Percentiles rank a stretch among this genome's conserved stretches.
These are phyloP conservation scores for Hofmannophila pseudospretella DNA, from an alignment of 2,888 invertebrate genomes.

Conservation along the genomic window DNA sequence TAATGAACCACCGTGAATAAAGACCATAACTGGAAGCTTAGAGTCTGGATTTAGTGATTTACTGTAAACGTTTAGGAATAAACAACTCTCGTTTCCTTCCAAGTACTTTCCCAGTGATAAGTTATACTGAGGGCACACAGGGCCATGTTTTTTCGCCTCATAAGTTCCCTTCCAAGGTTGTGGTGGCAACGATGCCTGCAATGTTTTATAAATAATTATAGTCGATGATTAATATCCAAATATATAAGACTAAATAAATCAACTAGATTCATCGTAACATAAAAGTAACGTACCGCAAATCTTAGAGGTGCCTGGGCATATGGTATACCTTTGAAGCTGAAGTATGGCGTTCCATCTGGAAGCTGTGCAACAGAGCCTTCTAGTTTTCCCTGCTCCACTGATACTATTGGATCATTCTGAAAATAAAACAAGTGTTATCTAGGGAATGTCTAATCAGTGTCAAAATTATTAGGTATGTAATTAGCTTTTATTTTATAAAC, in stretches of 20 bases:
- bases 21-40: constrained; percentile 52
- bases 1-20: constrained; percentile 51
- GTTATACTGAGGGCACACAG: constrained; percentile 41
- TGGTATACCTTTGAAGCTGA: constrained; percentile 63
- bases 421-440: constrained; percentile 4
- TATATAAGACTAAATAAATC: background rate
- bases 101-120: constrained; percentile 17
- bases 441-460: no score
- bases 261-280: background rate
- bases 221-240: background rate
- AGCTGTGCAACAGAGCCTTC: constrained; percentile 27
- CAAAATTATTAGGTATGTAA: no score
- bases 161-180: constrained; percentile 37
- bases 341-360: constrained; percentile 33
- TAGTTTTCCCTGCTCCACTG: constrained; percentile 32
- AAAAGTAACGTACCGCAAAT: constrained; percentile 53
- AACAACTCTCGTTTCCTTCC: constrained; percentile 41
- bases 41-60: constrained; percentile 21
- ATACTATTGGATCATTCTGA: constrained; percentile 28
- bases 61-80: constrained; percentile 45
- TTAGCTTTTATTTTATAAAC: no score
- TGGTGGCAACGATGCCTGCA: constrained; percentile 41
- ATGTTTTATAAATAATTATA: constrained; percentile 5
- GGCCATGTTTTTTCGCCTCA: constrained; percentile 38
- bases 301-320: constrained; percentile 67